Evolutionary conservation across 2,888 invertebrate genomes (phyloP), one percentile per base, ranked within the genome.

Genomic region (Dolichopus griseipennis): DNA sequence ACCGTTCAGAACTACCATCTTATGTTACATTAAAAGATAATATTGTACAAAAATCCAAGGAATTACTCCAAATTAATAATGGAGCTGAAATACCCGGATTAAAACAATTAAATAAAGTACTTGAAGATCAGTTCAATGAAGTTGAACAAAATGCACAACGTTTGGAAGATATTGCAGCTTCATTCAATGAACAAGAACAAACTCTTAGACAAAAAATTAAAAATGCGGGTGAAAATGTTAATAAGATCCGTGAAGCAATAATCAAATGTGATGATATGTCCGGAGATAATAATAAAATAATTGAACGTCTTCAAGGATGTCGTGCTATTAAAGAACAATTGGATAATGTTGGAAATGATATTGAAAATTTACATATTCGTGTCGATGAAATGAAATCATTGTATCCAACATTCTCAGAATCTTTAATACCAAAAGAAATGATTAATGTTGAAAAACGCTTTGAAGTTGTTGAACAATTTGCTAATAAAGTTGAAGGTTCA

Each of bases 231-330:
- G 91, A 90, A 70, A 84, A 84, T 70, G 85, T 94, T 0, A 87
- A 88, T 20, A 87, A 86, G 77, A 84, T 93, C 22, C 87, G 93
- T 21, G 93, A 94, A 76, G 88, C 89, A 63, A 87, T 94, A n/a
- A 90, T 92, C 63, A 91, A 91, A 79, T 94, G 93, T 76, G 95
- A 95, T 77, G 94, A 94, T 76, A 86, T 93, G 81, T 91, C 92
- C 4, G 95, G 96, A 0, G 91, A 92, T 73, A 93, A 94, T 75
- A 85, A 86, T 1, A 92, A 92, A 76, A 90, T 96, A 69, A 84
- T 94, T 68, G 88, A 89, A 72, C 87, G 95, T 68, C 83, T 95
- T 2, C 85, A 90, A 70, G 88, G 86, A 71, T 90, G 93, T 73
- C 89, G 90, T 76, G 84, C 84, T 8, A 82, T 93, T 27, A 90